Base-by-base conservation (phyloP, 53 echinoderm and acorn worm genomes). In the Astropecten irregularis region DNA sequence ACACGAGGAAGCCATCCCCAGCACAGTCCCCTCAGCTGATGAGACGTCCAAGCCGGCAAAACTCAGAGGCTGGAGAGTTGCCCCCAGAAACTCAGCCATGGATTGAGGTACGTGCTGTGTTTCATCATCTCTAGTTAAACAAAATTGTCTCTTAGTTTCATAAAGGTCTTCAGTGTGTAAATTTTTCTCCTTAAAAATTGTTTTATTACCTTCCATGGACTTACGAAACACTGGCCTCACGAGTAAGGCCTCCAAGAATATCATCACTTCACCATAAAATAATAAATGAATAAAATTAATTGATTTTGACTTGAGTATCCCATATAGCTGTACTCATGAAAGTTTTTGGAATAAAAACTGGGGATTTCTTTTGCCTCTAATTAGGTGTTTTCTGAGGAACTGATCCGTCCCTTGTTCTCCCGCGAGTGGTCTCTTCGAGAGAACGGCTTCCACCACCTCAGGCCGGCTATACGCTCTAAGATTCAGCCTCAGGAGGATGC, bases 401-500 rank as follows among this genome's bases (percentile, higher is more conserved):
- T 91, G 1, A 77, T 91, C 1, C 66, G 85, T 9, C 68, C 55
- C 0, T 53, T 94, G 61, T 94, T 88, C 82, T 94, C 94, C 18
- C 85, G 88, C 8, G 90, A 94, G 37, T 94, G 94, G 94, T 62
- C 84, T 19, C 49, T 85, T 21, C 84, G 94, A 2, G 94, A 94
- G 65, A 88, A 35, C 20, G 85, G 81, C 2, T 87, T 94, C 40
- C 94, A 94, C 66, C 88, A 82, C 19, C 50, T 94, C 29, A 88
- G 85, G 21, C 91, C 74, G 22, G 61, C 63, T 54, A 66, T 94
- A 3, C 52, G 81, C 13, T 49, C 66, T 65, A 86, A 82, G 63
- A 76, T 92, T 42, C 68, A 79, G 36, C 66, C 54, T 2, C 59
- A 42, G 4, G 83, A 73, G n/a, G 72, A 57, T 19, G 71, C 25